Base-by-base conservation (phyloP, 92 coral and sea anemone genomes). In the Zoanthus solanderi region DNA sequence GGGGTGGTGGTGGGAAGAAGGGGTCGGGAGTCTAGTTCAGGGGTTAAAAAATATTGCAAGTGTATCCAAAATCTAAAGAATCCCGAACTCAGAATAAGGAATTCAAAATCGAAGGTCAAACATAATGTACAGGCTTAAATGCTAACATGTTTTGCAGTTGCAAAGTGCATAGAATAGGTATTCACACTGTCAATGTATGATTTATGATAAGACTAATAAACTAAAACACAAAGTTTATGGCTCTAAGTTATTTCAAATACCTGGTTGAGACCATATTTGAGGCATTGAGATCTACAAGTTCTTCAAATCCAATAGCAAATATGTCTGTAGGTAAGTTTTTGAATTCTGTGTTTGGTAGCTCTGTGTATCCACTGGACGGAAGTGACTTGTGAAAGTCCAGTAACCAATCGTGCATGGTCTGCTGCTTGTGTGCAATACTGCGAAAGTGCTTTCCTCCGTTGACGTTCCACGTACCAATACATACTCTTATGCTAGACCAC, bases 251-350 rank as follows among this genome's bases (percentile, higher is more conserved):
- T 31, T 8, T 53, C 58, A 32, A 84, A 77, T 74, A 94, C 99
- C 98, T 97, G 31, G 99, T 97, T 6, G 99, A 97, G 18, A 97
- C 93, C 30, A 97, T 97, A 74, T 97, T 97, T 9, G 98, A 96
- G 17, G 99, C 99, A 77, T 95, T 97, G 84, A 97, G 91, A 75
- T 97, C 99, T n/a, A 97, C 99, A 72, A 97, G 88, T 77, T 97
- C 99, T 76, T 97, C 99, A 84, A 97, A 97, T 2, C 99, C 99
- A 61, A 97, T 97, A n/a, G 99, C 99, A 88, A 95, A 97, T 56
- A 97, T 92, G 79, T 97, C 99, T 7, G 99, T 94, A 7, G 85
- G 85, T 9, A 97, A 98, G 31, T 81, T 83, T 45, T 76, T 72
- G 78, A 89, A 97, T 75, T 97, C 96, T 30, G 90, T 92, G 28